These are phyloP conservation scores for Epizoanthus illoricatus DNA, from an alignment of 92 coral and sea anemone species.

Conservation along the genomic window DNA sequence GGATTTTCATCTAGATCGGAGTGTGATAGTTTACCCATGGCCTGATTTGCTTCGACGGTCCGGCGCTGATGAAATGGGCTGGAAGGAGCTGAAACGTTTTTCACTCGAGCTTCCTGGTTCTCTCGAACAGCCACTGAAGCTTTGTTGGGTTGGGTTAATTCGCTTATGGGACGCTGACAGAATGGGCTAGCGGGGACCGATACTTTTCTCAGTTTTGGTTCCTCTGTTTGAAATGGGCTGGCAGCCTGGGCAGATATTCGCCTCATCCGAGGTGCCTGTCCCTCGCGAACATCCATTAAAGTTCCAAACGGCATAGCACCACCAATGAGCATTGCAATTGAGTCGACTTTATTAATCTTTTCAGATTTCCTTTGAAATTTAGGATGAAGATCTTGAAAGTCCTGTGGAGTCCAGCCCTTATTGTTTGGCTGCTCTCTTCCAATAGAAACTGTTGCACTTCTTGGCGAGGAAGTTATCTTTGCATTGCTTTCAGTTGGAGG, in stretches of 20 bases:
- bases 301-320: background rate
- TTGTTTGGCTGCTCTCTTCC: background rate
- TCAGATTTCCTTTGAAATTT: background rate
- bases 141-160: too few species aligned
- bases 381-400: background rate
- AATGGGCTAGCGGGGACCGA: background rate
- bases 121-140: background rate
- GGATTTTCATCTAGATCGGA: background rate
- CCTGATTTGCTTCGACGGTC: too few species aligned
- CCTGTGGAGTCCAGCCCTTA: background rate
- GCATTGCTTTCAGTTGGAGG: background rate
- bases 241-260: background rate
- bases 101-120: background rate
- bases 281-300: background rate
- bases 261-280: background rate
- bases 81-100: background rate
- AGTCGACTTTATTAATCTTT: background rate
- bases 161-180: background rate
- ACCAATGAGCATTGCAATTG: background rate
- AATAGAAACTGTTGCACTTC: background rate
- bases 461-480: conserved; percentile 7
- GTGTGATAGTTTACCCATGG: background rate
- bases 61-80: background rate
- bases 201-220: background rate
- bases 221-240: too few species aligned